Conservation (phyloP, 2,113 vertebrate genomes). For the Rafetus swinhoei region DNA sequence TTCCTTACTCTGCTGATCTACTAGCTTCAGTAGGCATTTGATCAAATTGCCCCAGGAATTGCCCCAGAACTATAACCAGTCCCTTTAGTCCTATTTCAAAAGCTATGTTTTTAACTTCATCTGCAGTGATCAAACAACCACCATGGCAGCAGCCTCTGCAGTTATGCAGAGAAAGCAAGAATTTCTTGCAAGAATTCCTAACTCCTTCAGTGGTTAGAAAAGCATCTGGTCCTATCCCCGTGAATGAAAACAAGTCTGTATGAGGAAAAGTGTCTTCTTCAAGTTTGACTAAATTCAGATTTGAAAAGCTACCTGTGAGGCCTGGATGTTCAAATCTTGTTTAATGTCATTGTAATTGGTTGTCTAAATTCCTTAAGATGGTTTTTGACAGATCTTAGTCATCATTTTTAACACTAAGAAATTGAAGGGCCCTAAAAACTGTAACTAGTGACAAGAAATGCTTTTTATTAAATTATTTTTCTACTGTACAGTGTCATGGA, state of each 20-base stretch:
- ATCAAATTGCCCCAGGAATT: neutral
- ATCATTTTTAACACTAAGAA: neutral
- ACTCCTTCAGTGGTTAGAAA: neutral
- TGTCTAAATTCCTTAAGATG: neutral
- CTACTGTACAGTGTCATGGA: neutral
- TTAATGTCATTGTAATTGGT: neutral
- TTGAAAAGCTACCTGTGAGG: neutral
- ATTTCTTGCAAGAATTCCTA: neutral
- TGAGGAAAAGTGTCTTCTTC: neutral
- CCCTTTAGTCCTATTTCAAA: neutral
- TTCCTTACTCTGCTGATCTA: neutral
- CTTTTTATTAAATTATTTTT: neutral
- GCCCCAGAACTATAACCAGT: neutral
- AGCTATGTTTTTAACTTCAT: neutral
- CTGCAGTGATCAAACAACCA: neutral
- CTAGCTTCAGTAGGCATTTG: neutral
- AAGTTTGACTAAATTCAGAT: neutral
- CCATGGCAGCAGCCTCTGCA: neutral
- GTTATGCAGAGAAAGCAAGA: neutral
- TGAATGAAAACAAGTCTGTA: neutral
- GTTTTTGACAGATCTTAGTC: neutral
- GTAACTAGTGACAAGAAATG: neutral
- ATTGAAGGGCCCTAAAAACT: neutral
- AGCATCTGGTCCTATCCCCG: neutral
- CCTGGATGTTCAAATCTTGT: neutral